Conservation (phyloP, 2,113 vertebrate genomes). For the Oryzias celebensis region DNA sequence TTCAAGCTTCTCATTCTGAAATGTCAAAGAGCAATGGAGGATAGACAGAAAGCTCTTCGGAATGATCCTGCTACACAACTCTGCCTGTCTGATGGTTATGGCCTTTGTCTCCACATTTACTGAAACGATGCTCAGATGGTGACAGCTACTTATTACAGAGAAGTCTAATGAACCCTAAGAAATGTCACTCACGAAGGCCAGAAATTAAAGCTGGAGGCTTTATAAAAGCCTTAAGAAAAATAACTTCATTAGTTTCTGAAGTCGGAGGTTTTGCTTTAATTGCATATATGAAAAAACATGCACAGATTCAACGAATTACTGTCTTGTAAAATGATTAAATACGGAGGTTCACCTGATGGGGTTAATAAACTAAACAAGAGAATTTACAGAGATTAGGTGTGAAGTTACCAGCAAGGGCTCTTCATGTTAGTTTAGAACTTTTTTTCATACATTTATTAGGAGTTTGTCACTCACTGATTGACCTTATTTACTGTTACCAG, state of each 20-base stretch:
- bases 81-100: constrained; percentile 62
- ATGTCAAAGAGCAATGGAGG: constrained; percentile 65
- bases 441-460: not conserved
- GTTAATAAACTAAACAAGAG: not conserved
- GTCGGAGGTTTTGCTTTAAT: constrained; percentile 12
- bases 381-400: not conserved
- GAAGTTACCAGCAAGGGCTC: not conserved
- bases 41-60: constrained; percentile 44
- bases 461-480: not conserved
- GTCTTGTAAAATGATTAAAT: not conserved
- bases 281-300: not conserved
- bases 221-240: constrained; percentile 29
- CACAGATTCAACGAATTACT: constrained; percentile 3
- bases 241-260: constrained; percentile 16
- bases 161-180: constrained; percentile 43
- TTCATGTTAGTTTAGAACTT: not conserved
- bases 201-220: constrained; percentile 50
- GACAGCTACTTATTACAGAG: constrained; percentile 41
- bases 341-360: not conserved
- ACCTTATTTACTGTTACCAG: not conserved
- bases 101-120: constrained; percentile 46
- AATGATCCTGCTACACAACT: constrained; percentile 51
- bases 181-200: constrained; percentile 53
- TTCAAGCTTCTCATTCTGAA: constrained; percentile 39
- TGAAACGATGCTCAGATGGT: constrained; percentile 17